A percentile compares a stretch with the other conserved stretches of the same genome.
Evolutionary conservation across 2,888 invertebrate species (phyloP).

Genomic region (Timema podura): DNA sequence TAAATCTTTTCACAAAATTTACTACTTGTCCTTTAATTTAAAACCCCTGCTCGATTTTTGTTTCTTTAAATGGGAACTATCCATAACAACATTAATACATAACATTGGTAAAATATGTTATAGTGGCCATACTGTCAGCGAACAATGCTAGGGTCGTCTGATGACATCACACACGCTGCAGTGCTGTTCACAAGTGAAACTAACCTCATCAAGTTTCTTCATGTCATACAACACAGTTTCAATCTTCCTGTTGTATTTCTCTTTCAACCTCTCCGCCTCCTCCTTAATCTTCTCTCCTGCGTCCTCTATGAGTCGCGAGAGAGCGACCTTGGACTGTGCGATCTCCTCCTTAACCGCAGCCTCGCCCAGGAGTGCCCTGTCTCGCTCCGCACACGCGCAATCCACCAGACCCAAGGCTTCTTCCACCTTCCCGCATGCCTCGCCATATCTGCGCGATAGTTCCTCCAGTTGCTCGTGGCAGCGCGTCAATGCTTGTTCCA

Average conservation of each 20-base stretch:
- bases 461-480: conserved; percentile 20
- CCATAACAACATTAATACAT: no score
- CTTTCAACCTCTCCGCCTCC: conserved; percentile 23
- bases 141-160: no score
- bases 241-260: conserved; percentile 23
- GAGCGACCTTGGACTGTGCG: conserved; percentile 15
- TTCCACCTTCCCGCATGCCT: conserved; percentile 24
- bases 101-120: no score
- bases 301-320: conserved; percentile 22
- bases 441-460: conserved; percentile 8
- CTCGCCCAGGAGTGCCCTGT: conserved; percentile 16
- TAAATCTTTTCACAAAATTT: no score
- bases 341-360: conserved; percentile 18
- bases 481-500: conserved; percentile 21
- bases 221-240: conserved; percentile 22
- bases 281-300: conserved; percentile 23
- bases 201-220: conserved; percentile 22
- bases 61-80: no score
- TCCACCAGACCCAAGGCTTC: conserved; percentile 24
- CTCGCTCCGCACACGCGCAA: conserved; percentile 22
- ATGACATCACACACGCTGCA: no score
- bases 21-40: no score
- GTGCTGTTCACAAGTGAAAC: background rate
- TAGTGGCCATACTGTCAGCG: no score
- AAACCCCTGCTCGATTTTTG: no score